phyloP scores from a whole-genome alignment of 2,113 vertebrate species.

The Chloropsis hardwickii region DNA sequence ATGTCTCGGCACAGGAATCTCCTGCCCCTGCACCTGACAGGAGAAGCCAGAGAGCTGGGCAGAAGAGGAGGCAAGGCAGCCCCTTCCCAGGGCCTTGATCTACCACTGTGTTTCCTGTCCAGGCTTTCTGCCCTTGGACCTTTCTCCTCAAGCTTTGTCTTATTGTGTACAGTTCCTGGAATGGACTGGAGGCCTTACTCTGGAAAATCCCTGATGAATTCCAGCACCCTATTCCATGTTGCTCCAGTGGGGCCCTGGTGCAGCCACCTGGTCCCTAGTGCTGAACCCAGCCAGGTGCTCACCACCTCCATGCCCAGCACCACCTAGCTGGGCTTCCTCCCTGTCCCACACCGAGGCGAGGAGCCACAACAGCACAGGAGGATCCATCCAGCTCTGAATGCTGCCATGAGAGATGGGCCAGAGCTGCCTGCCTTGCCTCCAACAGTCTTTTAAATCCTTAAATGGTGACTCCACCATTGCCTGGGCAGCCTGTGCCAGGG shows the following conservation, averaged over 20 bases:
- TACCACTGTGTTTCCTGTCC: background rate
- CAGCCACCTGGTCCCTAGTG: background rate
- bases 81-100: background rate
- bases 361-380: background rate
- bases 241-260: background rate
- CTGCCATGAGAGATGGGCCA: background rate
- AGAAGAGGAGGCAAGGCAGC: background rate
- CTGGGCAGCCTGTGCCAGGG: background rate
- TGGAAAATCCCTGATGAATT: background rate
- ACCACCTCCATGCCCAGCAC: background rate
- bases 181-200: background rate
- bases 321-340: fast-evolving
- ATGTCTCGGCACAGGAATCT: background rate
- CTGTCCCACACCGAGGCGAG: fast-evolving
- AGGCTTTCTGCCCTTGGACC: background rate
- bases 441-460: background rate
- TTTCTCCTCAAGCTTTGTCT: background rate
- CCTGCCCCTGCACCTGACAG: background rate
- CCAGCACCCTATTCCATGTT: background rate
- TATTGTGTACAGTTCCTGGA: background rate
- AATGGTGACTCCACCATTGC: background rate
- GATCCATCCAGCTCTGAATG: background rate
- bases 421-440: background rate
- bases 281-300: fast-evolving
- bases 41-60: background rate